Conservation (phyloP, 2,113 vertebrate species). For the Eptesicus fuscus region DNA sequence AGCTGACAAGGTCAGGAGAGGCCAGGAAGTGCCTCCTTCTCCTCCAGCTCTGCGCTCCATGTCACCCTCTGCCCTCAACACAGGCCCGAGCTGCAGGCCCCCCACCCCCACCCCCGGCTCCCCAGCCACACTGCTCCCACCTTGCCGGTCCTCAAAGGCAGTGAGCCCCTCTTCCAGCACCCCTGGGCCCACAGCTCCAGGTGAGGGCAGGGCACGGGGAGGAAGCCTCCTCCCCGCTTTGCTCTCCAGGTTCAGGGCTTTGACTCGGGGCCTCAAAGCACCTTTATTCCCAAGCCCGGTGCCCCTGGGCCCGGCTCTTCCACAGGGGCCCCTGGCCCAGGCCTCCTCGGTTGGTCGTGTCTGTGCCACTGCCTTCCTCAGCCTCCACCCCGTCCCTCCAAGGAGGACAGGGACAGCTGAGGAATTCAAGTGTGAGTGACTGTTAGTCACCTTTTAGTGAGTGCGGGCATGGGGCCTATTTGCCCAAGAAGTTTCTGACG, state of each 20-base stretch:
- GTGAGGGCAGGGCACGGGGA: neutral
- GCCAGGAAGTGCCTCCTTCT: neutral
- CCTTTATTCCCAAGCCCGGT: neutral
- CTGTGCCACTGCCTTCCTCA: neutral
- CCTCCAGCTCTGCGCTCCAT: neutral
- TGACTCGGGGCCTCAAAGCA: neutral
- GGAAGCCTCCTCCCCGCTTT: neutral
- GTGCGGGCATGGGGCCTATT: neutral
- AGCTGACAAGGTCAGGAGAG: neutral
- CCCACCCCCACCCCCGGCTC: too few relatives aligned
- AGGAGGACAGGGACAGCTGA: neutral
- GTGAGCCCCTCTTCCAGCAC: neutral
- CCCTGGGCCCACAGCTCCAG: accelerated
- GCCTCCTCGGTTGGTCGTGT: accelerated
- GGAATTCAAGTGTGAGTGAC: neutral
- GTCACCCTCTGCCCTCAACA: neutral
- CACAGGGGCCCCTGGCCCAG: accelerated
- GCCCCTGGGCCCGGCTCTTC: neutral
- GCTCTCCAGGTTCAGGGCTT: too few relatives aligned
- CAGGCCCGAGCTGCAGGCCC: neutral
- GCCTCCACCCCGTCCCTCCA: neutral
- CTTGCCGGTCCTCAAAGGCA: neutral
- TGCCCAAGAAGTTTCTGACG: neutral
- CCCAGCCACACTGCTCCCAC: neutral
- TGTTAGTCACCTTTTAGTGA: neutral